Percentiles rank a stretch among this genome's conserved stretches.
phyloP scores from a whole-genome alignment of 2,888 invertebrate species.

The Schrankia costaestrigalis region DNA sequence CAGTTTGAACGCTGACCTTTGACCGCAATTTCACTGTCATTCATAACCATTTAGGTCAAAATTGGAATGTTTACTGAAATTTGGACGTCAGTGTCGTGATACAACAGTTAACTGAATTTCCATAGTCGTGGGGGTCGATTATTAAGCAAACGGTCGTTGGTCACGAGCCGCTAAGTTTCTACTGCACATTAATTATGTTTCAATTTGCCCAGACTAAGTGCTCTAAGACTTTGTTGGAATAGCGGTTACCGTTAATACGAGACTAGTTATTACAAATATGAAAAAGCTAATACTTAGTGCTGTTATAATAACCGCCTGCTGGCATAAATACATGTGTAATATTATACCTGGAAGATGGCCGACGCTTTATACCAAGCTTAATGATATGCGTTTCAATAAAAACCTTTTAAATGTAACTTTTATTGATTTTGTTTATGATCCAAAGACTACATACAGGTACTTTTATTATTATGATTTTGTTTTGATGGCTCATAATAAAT shows the following conservation, averaged over 20 bases:
- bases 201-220: constrained; percentile 37
- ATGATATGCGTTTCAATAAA: constrained; percentile 14
- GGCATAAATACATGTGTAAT: constrained; percentile 21
- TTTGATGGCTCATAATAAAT: no score
- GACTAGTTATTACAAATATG: constrained; percentile 14
- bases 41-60: constrained; percentile 47
- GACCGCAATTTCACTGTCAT: constrained; percentile 47
- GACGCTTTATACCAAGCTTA: constrained; percentile 7
- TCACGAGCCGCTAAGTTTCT: constrained; percentile 46
- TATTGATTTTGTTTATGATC: no score
- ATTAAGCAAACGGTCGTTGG: constrained; percentile 43
- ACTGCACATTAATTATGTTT: constrained; percentile 42
- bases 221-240: constrained; percentile 19
- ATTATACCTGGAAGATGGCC: constrained; percentile 14
- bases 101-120: constrained; percentile 54
- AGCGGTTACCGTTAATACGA: constrained; percentile 20
- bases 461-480: no score
- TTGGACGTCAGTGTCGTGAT: constrained; percentile 48
- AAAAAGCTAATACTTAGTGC: constrained; percentile 19
- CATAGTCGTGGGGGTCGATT: constrained; percentile 58
- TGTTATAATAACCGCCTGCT: constrained; percentile 11
- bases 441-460: no score
- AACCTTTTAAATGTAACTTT: constrained; percentile 10
- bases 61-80: constrained; percentile 52
- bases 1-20: constrained; percentile 36